A percentile compares a stretch with the other conserved stretches of the same genome.
phyloP scores from a whole-genome alignment of 2,797 vertebrate species.

The Furcifer pardalis region DNA sequence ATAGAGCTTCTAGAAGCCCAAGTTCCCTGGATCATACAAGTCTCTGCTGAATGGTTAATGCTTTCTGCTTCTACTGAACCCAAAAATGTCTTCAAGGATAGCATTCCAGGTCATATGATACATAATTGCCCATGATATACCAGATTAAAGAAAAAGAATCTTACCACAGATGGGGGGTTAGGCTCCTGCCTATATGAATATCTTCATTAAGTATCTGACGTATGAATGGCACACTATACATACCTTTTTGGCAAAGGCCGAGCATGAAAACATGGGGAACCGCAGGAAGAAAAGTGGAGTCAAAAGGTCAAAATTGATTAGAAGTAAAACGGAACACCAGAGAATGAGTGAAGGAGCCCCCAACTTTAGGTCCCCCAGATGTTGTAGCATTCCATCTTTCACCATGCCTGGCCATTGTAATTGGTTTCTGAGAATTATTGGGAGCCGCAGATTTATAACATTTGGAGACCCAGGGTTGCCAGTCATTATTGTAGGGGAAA shows the following conservation, averaged over 20 bases:
- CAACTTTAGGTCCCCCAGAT: not conserved
- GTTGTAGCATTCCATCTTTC: not conserved
- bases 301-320: not conserved
- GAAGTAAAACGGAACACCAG: not conserved
- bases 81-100: not conserved
- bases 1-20: not conserved
- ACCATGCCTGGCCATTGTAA: not conserved
- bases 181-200: not conserved
- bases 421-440: not conserved
- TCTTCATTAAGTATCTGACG: not conserved
- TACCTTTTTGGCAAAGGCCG: not conserved
- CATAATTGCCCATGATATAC: not conserved
- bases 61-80: not conserved
- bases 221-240: not conserved
- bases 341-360: not conserved
- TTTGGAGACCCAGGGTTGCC: not conserved
- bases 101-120: not conserved
- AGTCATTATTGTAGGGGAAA: not conserved
- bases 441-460: not conserved
- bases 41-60: not conserved
- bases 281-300: not conserved
- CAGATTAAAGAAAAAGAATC: slow-evolving; percentile 20
- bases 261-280: not conserved
- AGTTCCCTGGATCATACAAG: too few species aligned
- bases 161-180: not conserved